Conservation (phyloP, 2,113 vertebrate genomes). For the Platysteira castanea region DNA sequence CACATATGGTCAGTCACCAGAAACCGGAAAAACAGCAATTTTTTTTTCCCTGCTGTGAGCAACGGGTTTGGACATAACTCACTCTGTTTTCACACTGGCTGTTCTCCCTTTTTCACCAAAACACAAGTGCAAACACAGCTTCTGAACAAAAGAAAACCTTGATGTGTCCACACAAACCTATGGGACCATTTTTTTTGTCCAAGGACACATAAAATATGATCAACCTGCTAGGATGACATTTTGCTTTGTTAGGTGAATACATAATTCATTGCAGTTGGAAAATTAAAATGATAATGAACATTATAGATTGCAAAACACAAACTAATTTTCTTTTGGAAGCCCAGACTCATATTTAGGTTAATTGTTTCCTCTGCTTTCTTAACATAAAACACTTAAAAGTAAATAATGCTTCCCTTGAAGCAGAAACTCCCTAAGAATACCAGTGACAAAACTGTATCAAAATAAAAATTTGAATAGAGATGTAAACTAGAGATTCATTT, state of each 20-base stretch:
- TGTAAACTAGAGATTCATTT: background rate
- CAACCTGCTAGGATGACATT: background rate
- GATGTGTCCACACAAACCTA: background rate
- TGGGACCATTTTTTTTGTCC: background rate
- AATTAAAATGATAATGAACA: background rate
- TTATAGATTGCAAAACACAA: background rate
- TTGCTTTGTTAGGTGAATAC: background rate
- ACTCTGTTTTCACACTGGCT: conserved; percentile 39
- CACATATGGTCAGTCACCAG: conserved; percentile 21
- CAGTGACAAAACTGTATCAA: background rate
- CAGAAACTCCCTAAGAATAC: background rate
- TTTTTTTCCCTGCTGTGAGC: conserved; percentile 71
- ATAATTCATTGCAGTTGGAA: background rate
- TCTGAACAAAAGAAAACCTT: conserved; percentile 38
- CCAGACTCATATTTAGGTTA: background rate
- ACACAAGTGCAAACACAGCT: conserved; percentile 36
- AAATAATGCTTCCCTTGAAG: background rate
- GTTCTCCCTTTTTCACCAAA: conserved; percentile 28
- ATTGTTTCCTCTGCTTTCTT: background rate
- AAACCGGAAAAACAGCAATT: conserved; percentile 52
- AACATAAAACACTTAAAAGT: background rate
- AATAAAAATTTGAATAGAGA: background rate
- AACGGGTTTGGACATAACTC: conserved; percentile 53
- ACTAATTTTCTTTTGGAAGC: background rate
- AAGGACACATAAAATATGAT: background rate